Conservation (phyloP, 2,888 invertebrate genomes). For the Microplitis manilae region DNA sequence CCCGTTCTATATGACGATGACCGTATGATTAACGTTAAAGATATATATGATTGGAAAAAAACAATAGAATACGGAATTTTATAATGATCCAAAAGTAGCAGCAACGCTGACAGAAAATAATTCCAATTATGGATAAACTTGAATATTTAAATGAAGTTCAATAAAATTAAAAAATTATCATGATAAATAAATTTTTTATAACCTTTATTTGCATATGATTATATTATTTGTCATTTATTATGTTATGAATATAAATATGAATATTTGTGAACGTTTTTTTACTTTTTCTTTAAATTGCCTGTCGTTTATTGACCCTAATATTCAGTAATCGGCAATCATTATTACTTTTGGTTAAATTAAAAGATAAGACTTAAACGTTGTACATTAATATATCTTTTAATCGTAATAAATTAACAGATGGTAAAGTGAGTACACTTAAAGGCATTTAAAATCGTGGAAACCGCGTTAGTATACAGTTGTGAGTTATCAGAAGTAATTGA, state of each 20-base stretch:
- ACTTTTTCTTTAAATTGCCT: not conserved
- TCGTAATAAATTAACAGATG: constrained; percentile 18
- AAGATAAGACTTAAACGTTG: constrained; percentile 9
- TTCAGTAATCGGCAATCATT: not conserved
- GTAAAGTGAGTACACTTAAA: constrained; percentile 11
- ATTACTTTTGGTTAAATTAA: constrained; percentile 4
- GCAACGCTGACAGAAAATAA: constrained; percentile 48
- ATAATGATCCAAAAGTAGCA: constrained; percentile 48
- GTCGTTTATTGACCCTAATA: not conserved
- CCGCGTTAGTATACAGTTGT: constrained; percentile 22
- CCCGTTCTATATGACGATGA: constrained; percentile 50
- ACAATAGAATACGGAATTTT: constrained; percentile 48
- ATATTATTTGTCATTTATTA: not conserved
- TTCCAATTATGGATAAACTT: constrained; percentile 50
- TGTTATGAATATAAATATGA: not conserved
- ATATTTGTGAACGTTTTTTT: not conserved
- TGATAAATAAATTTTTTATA: not conserved
- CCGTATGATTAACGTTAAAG: constrained; percentile 48
- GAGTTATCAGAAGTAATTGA: constrained; percentile 12
- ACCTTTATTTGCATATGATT: not conserved
- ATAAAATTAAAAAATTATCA: not conserved
- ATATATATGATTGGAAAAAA: constrained; percentile 45
- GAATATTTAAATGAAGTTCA: constrained; percentile 52
- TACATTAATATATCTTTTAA: constrained; percentile 12
- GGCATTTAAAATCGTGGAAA: constrained; percentile 12